Evolutionary conservation across 2,888 invertebrate species (phyloP), one percentile per base, ranked within the genome.

Genomic region (Habrosyne pyritoides): DNA sequence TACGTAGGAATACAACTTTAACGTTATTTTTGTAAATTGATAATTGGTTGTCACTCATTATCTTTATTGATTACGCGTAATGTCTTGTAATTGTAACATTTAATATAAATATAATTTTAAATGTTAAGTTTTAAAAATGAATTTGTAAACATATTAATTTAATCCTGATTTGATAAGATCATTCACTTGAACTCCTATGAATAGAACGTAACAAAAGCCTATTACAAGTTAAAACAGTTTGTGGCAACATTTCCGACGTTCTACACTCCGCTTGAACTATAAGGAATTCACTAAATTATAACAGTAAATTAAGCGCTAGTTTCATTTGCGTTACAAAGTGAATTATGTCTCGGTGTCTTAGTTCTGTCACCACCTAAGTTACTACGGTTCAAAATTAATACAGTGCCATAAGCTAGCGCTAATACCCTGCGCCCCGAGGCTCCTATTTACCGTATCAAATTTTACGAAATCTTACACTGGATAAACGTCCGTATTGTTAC

Each of bases 371-470:
- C 91, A 81, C 86, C 84, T 86, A 91, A 91, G 86, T 91, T 91
- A 92, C 91, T 87, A 90, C 89, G 91, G 91, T 91, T 91, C 91
- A 91, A 91, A 92, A 92, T 92, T 91, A 91, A 92, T 92, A 91
- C 91, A 91, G 84, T 87, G 85, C 91, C 90, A 91, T 92, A 92
- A 91, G 91, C 89, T 88, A 85, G 79, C 87, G 85, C 84, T 87
- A 91, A 91, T 89, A 87, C 90, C 84, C 77, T 77, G 75, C 78
- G 78, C 75, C 75, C 79, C 75, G 73, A 84, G 81, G 84, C 86
- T 86, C 80, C 85, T 87, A 88, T 87, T 86, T 80, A 79, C 86
- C 75, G 87, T 86, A 86, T 90, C 91, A 91, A 90, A 89, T 87
- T 90, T 88, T 83, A 77, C 76, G 61, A 54, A 66, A 60, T 33